Conservation (phyloP, 2,113 vertebrate genomes). For the Lichenostomus cassidix region DNA sequence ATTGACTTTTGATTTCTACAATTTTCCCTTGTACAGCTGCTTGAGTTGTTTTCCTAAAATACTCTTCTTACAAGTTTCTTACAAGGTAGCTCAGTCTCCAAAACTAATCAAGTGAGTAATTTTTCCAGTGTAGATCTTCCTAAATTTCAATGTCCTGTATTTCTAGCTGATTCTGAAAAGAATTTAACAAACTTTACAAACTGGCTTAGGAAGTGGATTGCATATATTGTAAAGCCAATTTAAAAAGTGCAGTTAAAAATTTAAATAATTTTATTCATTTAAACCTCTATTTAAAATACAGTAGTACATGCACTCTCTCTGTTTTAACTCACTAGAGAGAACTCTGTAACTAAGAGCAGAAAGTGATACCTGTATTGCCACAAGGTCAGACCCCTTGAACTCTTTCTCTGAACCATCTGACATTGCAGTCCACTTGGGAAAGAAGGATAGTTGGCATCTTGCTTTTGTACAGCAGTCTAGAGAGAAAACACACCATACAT, state of each 20-base stretch:
- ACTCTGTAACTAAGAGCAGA: background rate
- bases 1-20: background rate
- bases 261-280: background rate
- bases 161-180: background rate
- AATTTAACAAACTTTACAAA: background rate
- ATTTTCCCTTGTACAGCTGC: background rate
- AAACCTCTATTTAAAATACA: background rate
- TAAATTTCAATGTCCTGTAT: background rate
- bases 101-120: background rate
- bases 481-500: background rate
- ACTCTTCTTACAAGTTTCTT: background rate
- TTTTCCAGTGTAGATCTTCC: background rate
- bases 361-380: background rate
- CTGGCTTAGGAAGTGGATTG: background rate
- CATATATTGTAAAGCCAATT: background rate
- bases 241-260: background rate
- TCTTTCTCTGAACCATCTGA: constrained; percentile 1
- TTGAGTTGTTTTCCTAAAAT: background rate
- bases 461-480: background rate
- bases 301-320: background rate
- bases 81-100: background rate
- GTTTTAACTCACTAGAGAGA: background rate
- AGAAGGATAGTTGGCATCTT: background rate
- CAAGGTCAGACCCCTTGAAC: background rate
- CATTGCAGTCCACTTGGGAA: background rate